Base-by-base conservation (phyloP, 37 sponge, comb jelly and placozoan species). In the Mnemiopsis leidyi region DNA sequence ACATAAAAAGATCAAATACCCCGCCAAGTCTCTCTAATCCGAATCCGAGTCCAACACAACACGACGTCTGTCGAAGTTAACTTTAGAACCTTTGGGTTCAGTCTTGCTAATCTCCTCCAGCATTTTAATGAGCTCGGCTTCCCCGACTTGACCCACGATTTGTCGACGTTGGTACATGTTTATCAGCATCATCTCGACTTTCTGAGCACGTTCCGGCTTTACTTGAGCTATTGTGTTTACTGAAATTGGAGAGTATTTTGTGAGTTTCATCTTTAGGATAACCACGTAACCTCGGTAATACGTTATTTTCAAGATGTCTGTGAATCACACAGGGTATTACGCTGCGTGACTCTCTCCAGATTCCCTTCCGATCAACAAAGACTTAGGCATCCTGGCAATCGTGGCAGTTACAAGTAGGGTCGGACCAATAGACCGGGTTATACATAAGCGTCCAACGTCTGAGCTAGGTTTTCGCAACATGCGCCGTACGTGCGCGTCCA, bases 201-300 rank as follows among this genome's bases (percentile, higher is more conserved):
- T 92, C 79, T 93, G 93, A 20, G 99, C 99, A 68, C 95, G 96
- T 23, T 98, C 99, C 31, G 99, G 99, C 93, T 97, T 98, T 68
- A 98, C 99, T 32, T 96, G 90, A 1, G 97, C 99, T 31, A 98
- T 97, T 32, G 96, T 98, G 95, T 97, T 98, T 92, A 97, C 98
- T 97, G 93, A 38, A 93, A 88, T 69, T 9, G 68, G 9, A 18
- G 18, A 76, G 18, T 0, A 20, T 76, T 32, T n/a, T n/a, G n/a
- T n/a, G n/a, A n/a, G n/a, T n/a, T n/a, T n/a, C n/a, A n/a, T n/a
- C n/a, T n/a, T n/a, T n/a, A n/a, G n/a, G n/a, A n/a, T n/a, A n/a
- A n/a, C n/a, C n/a, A n/a, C n/a, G n/a, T n/a, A n/a, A n/a, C n/a
- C n/a, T n/a, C n/a, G n/a, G n/a, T n/a, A n/a, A n/a, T n/a, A n/a